A percentile compares a stretch with the other conserved stretches of the same genome.
Evolutionary conservation across 2,113 vertebrate species (phyloP).

Genomic region (Morone chrysops): DNA sequence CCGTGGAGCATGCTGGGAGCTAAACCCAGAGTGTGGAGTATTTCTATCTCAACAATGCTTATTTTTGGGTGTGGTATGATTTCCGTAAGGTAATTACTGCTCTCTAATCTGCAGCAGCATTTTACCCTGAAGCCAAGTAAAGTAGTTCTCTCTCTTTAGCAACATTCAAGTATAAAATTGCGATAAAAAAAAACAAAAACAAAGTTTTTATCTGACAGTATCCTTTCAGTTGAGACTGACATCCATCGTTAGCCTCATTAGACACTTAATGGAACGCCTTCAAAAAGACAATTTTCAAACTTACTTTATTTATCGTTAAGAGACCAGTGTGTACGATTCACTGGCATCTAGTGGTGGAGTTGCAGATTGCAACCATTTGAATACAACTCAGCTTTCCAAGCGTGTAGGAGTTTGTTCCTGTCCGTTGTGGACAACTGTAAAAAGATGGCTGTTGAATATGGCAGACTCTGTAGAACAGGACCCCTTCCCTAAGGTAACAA

Average conservation of each 20-base stretch:
- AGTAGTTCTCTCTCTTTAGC: background rate
- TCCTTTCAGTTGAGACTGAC: background rate
- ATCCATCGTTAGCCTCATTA: background rate
- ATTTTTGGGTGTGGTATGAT: slow-evolving; percentile 20
- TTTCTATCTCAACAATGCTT: slow-evolving; percentile 17
- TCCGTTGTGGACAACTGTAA: no score
- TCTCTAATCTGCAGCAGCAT: background rate
- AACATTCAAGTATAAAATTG: background rate
- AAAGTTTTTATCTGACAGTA: background rate
- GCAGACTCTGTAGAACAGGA: no score
- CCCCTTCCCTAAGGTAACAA: no score
- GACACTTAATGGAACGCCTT: background rate
- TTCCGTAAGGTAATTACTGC: background rate
- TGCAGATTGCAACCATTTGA: no score
- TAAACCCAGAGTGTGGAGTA: slow-evolving; percentile 1
- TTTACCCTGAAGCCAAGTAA: background rate
- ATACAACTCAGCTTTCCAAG: no score
- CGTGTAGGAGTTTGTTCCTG: no score
- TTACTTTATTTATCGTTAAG: background rate
- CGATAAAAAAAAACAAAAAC: background rate
- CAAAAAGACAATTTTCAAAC: background rate
- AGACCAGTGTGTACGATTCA: no score
- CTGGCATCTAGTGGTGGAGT: no score
- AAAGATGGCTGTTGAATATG: no score
- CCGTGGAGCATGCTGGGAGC: slow-evolving; percentile 15